These are phyloP conservation scores for Ceraclea dissimilis DNA, from an alignment of 2,888 invertebrate genomes.

Conservation along the genomic window DNA sequence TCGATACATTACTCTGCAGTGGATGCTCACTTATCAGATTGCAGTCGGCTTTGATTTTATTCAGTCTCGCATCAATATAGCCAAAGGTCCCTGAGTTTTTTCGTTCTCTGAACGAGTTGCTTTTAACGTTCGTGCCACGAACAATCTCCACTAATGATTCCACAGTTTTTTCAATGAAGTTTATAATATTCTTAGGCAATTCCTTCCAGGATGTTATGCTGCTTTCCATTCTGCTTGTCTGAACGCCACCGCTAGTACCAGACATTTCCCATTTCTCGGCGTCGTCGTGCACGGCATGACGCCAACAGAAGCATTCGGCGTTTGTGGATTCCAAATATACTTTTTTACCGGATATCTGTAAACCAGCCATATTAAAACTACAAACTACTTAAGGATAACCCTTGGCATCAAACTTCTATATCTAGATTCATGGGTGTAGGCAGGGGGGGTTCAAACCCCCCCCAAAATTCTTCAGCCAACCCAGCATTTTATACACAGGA, in stretches of 20 bases:
- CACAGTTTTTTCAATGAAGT: constrained; percentile 12
- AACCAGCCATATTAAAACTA: too few relatives aligned
- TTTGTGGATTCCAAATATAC: constrained; percentile 38
- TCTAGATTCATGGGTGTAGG: too few relatives aligned
- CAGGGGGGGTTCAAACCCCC: too few relatives aligned
- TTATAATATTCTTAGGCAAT: constrained; percentile 11
- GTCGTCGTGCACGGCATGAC: constrained; percentile 32
- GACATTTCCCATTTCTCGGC: constrained; percentile 45
- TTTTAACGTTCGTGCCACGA: constrained; percentile 1
- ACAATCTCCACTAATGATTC: constrained; percentile 9
- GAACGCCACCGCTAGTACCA: constrained; percentile 39
- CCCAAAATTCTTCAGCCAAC: too few relatives aligned
- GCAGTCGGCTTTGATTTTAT: constrained; percentile 6
- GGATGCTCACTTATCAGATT: neutral
- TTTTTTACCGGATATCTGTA: constrained; percentile 41
- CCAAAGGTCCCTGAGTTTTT: constrained; percentile 1
- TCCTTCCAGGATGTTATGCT: constrained; percentile 10
- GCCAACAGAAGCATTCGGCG: constrained; percentile 38
- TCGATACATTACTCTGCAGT: neutral
- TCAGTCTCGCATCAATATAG: constrained; percentile 10
- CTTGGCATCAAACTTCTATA: too few relatives aligned
- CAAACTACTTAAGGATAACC: too few relatives aligned
- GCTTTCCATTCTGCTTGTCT: constrained; percentile 23
- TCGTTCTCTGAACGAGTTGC: constrained; percentile 3
- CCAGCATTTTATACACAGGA: too few relatives aligned